Evolutionary conservation across 2,797 vertebrate species (phyloP).

Genomic region (Rhyacichthys aspro): DNA sequence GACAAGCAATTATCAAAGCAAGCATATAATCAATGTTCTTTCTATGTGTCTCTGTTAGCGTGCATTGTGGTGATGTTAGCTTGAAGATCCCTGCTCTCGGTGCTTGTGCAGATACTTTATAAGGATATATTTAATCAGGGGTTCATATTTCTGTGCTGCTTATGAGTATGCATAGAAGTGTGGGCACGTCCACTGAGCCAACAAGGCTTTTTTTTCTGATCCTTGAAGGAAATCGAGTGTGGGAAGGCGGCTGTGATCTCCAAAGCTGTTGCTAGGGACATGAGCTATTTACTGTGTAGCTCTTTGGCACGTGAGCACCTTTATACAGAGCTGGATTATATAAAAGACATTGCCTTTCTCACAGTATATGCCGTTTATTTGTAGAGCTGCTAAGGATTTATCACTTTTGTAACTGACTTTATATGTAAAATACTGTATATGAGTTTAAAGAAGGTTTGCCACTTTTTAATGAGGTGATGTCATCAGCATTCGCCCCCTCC

Average conservation of each 20-base stretch:
- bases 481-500: neutral
- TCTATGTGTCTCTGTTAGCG: slow-evolving; percentile 5
- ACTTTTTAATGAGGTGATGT: neutral
- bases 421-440: neutral
- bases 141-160: slow-evolving; percentile 1
- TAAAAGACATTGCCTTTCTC: neutral
- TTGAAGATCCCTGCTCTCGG: slow-evolving; percentile 8
- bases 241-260: slow-evolving; percentile 36
- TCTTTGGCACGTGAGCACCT: slow-evolving; percentile 31
- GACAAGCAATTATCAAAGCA: neutral
- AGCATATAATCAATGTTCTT: neutral
- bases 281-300: slow-evolving; percentile 36
- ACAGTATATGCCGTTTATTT: slow-evolving; percentile 8
- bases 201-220: slow-evolving; percentile 28
- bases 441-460: neutral
- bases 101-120: neutral
- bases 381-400: neutral
- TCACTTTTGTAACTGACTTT: neutral
- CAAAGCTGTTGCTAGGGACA: slow-evolving; percentile 45
- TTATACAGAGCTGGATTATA: slow-evolving; percentile 6
- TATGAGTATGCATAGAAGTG: slow-evolving; percentile 10
- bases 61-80: slow-evolving; percentile 6
- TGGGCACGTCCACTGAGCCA: slow-evolving; percentile 18
- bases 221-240: slow-evolving; percentile 38
- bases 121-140: slow-evolving; percentile 4